Evolutionary conservation across 2,113 vertebrate genomes (phyloP).

Genomic region (Erythrolamprus reginae): DNA sequence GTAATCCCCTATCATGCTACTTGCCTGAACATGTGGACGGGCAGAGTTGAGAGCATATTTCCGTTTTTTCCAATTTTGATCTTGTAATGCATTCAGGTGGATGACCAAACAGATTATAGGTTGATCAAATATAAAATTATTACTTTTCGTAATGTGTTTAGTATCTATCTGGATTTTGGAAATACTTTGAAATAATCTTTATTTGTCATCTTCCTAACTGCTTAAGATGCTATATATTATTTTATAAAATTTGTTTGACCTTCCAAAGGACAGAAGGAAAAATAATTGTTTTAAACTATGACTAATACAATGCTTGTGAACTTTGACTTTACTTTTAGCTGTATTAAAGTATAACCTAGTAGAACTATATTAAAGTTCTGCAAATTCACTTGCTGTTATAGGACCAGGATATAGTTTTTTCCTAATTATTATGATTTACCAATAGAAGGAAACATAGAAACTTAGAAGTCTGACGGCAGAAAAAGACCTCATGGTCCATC

Average conservation of each 20-base stretch:
- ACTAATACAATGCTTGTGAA: background rate
- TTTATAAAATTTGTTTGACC: background rate
- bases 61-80: background rate
- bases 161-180: slow-evolving; percentile 7
- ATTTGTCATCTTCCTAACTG: background rate
- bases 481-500: no score
- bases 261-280: background rate
- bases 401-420: background rate
- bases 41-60: background rate
- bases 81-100: background rate
- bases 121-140: background rate
- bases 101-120: background rate
- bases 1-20: background rate
- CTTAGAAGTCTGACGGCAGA: no score
- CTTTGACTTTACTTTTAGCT: background rate
- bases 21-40: background rate
- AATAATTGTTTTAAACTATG: background rate
- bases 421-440: background rate
- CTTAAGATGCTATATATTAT: slow-evolving; percentile 25
- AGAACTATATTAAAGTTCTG: background rate
- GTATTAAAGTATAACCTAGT: no score
- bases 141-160: background rate
- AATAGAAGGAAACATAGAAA: background rate
- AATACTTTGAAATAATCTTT: slow-evolving; percentile 13
- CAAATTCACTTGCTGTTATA: background rate